Evolutionary conservation across 2,888 invertebrate genomes (phyloP), one percentile per base, ranked within the genome.

Genomic region (Protula sp.): DNA sequence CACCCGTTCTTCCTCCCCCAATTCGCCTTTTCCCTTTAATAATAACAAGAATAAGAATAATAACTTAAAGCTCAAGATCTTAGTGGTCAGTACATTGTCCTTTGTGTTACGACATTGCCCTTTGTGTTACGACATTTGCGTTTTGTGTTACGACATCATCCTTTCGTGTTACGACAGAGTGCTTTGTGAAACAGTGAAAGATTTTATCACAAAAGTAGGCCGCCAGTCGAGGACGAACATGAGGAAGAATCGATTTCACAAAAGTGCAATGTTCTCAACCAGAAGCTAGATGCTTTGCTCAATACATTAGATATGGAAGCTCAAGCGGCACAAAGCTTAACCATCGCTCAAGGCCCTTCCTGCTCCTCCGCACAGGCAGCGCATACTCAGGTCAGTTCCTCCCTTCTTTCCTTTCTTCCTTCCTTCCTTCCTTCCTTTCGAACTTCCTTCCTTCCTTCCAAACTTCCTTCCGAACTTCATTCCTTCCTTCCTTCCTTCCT

Each of bases 131-230:
- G n/a, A n/a, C n/a, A n/a, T n/a, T n/a, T n/a, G n/a, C n/a, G n/a
- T n/a, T n/a, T n/a, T n/a, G n/a, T n/a, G n/a, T 38, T 38, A 38
- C 38, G 9, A 38, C 38, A 38, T 38, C 19, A 14, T 38, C 19
- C 19, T 38, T 14, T 38, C 9, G 30, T 29, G 14, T 24, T 48
- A 1, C 70, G 70, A 56, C 71, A 80, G 79, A 81, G 85, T 87
- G 31, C 81, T 92, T 19, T 91, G 89, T 80, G 88, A 90, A 75
- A 90, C 89, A 0, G 87, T 92, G 27, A 88, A 89, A 74, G 89
- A 90, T 67, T 87, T 92, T 72, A 85, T 88, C 30, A 79, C 85
- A 45, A 82, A 82, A 72, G 83, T 84, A 31, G 83, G 82, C 22
- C 70, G 69, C 53, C 72, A 14, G 59, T 60, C 14, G 68, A 68